Evolutionary conservation across 1,140 invertebrate species (phyloP), one percentile per base, ranked within the genome.

Genomic region (Drosophila willistoni): DNA sequence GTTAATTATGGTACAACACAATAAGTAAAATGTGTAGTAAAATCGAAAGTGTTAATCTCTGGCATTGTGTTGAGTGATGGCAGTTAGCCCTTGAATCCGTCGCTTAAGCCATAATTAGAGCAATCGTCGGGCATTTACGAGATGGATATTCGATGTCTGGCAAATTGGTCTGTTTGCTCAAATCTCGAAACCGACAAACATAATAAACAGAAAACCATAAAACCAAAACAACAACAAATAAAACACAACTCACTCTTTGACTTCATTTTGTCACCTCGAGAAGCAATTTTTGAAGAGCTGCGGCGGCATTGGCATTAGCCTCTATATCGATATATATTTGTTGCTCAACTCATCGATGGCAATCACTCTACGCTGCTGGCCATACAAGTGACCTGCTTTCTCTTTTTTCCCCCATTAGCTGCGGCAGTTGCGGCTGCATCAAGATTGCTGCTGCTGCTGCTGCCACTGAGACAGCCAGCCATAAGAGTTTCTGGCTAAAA

Each of bases 361-460:
- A 87, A 87, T 89, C 84, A 89, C 84, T 89, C 68, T 55, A 73
- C 69, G 84, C 79, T 89, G 66, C 71, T 89, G 79, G 83, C 84
- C 81, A 87, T 89, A 84, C 84, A 87, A 87, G 84, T 87, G 84
- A 87, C 84, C 84, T 87, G 84, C 84, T 87, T 87, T 89, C 84
- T 87, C 83, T 87, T 87, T 86, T 85, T 86, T 29, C 71, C 84
- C 84, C 84, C 80, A 78, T 68, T 61, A 57, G 44, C 6, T 69
- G 71, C 29, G 47, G 73, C 65, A 22, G 44, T 29, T 14, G 63
- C 12, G 42, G 67, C 55, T 19, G 71, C 39, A 66, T 54, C 22
- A 42, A 55, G 47, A 10, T 17, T 55, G 44, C 56, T 77, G 77
- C 65, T 68, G 62, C 57, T 77, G 10, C 33, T 68, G 62, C 57